Base-by-base conservation (phyloP, 2,113 vertebrate genomes). In the Marcusenius ussheri region DNA sequence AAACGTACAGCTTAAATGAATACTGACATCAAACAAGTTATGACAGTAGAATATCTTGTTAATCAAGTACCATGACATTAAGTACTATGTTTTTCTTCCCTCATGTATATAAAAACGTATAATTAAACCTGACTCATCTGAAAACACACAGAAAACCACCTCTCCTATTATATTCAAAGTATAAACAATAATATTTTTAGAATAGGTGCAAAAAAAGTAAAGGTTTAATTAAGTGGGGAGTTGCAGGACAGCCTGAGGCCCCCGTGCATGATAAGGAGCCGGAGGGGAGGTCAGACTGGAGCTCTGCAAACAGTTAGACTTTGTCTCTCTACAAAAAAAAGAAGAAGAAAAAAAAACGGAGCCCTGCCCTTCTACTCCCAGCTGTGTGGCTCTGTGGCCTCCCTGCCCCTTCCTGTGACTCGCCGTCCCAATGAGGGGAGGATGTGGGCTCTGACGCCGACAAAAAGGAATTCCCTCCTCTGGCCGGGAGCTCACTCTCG, bases 381-480 rank as follows among this genome's bases (percentile, higher is more conserved):
- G 94, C 93, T 94, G 94, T 93, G 94, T 90, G 80, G 94, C 85
- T 87, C 92, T 92, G 95, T 95, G 95, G 94, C 90, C 93, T 93
- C 94, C 95, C 94, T 95, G 93, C 95, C 95, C 91, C 95, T 91
- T 91, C 91, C 92, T 95, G 95, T 95, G 95, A 95, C 95, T 94
- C 95, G 95, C 94, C 95, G 94, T 93, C 93, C 92, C 86, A 90
- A 90, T 70, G 91, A 92, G 94, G 94, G 94, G 94, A 94, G 93
- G 94, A 91, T 89, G 88, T 92, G 91, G 92, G 90, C 92, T 95
- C 95, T 96, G 95, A 96, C 95, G 94, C 95, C 94, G 94, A 95
- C 95, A 96, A 95, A 95, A 95, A 96, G 96, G 95, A 96, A 96
- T 96, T 95, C 96, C 96, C 96, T 94, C 92, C 91, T 86, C 93